These are phyloP conservation scores for Pantelozetes paolii DNA, from an alignment of 2,888 invertebrate genomes.

Conservation along the genomic window DNA sequence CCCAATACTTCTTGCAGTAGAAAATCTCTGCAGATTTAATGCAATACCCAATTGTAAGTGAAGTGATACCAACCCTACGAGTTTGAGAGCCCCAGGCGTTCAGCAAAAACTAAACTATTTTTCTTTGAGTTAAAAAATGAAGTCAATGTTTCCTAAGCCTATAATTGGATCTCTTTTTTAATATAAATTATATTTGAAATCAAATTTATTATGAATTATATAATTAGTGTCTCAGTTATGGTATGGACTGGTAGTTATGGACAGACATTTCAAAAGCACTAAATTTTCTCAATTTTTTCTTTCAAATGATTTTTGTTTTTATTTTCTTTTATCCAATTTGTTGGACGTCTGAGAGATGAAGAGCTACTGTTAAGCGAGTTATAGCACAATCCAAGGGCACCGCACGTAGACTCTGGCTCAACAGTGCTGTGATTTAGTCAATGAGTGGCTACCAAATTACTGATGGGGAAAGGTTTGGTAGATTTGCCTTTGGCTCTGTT, in stretches of 20 bases:
- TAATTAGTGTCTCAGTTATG: constrained; percentile 12
- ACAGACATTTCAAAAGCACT: neutral
- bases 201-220: neutral
- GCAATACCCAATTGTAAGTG: neutral
- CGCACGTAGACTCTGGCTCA: constrained; percentile 1
- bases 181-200: constrained; percentile 11
- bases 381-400: constrained; percentile 10
- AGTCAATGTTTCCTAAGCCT: constrained; percentile 13
- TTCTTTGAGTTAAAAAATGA: constrained; percentile 8
- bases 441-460: constrained; percentile 21
- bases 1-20: neutral
- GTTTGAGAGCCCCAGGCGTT: neutral
- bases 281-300: neutral
- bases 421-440: neutral
- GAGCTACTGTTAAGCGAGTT: neutral
- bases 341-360: neutral
- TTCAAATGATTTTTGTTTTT: neutral
- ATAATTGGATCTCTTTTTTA: constrained; percentile 7
- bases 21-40: neutral
- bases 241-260: neutral
- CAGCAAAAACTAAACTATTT: constrained; percentile 6
- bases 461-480: constrained; percentile 13
- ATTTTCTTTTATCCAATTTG: neutral
- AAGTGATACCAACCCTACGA: constrained; percentile 5
- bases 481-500: neutral